Base-by-base conservation (phyloP, 2,113 vertebrate genomes). In the Pagrus major region DNA sequence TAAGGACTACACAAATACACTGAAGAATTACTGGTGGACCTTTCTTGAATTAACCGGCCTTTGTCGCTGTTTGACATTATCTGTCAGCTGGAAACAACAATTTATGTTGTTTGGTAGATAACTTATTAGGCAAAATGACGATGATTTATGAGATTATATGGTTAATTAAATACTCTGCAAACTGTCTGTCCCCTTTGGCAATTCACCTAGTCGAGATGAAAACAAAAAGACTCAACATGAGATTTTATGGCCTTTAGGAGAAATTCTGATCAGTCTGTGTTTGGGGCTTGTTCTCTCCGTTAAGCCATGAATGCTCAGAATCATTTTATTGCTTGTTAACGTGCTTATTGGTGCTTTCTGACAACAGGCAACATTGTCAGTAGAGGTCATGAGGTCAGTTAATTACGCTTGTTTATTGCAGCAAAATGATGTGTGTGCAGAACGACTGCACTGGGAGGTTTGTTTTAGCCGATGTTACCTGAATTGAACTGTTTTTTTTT, bases 361-460 rank as follows among this genome's bases (percentile, higher is more conserved):
- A 88, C 87, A 91, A 70, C 35, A 70, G 63, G n/a, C 23, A 27
- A 61, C 83, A 88, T 93, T 94, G 93, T 94, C 86, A 86, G 86
- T 0, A 10, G 69, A 88, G 92, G 94, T 94, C 91, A 94, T 88
- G 91, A 90, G 95, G 93, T 94, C 93, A 83, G 25, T 91, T 90
- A 88, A 94, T 94, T 89, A 72, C 51, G 49, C 85, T 83, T 47
- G 56, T 78, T 75, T 92, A 92, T 86, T 91, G 87, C 88, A 85
- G 88, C 52, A 61, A 80, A 83, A 71, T 66, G 67, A 54, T 58
- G 54, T 29, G 27, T 41, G 60, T 23, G 42, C 31, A 71, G 39
- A 76, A 23, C 65, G 42, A 16, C 25, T n/a, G 39, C 74, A 71
- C 23, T 25, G 25, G 23, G 21, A 83, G 37, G 83, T 64, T 80